These are phyloP conservation scores for Scaptomyza flava DNA, from an alignment of 2,888 invertebrate species.

Conservation along the genomic window DNA sequence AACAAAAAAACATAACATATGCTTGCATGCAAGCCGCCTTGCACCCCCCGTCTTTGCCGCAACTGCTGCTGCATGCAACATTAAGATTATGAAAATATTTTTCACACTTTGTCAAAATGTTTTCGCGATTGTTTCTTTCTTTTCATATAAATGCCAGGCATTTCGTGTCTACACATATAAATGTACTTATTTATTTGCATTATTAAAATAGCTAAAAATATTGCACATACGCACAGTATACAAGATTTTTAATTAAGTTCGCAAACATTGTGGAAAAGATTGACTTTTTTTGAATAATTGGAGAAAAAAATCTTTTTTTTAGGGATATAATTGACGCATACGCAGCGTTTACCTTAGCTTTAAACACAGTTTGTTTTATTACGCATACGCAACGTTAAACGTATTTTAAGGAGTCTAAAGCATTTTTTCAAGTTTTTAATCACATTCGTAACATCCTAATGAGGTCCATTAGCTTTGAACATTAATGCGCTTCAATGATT, in stretches of 20 bases:
- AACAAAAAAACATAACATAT: slow-evolving; percentile 16
- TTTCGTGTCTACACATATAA: not conserved
- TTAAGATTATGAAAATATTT: slow-evolving; percentile 74
- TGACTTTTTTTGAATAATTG: not conserved
- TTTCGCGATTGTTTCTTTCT: slow-evolving; percentile 35
- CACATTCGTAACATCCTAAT: not conserved
- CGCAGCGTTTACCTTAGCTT: too few species aligned
- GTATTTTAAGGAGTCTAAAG: not conserved
- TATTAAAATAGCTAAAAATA: slow-evolving; percentile 11
- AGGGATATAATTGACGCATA: too few species aligned
- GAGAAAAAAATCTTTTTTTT: too few species aligned
- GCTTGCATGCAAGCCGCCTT: slow-evolving; percentile 28
- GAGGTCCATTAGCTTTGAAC: not conserved
- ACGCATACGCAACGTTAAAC: slow-evolving; percentile 14
- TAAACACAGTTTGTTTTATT: too few species aligned
- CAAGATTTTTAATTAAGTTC: not conserved
- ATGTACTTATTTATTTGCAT: slow-evolving; percentile 2
- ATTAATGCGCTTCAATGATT: not conserved
- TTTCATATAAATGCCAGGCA: slow-evolving; percentile 40
- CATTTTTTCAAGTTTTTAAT: not conserved
- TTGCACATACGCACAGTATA: slow-evolving; percentile 20
- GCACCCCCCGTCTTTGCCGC: not conserved
- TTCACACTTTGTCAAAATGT: slow-evolving; percentile 72
- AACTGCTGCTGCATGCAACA: slow-evolving; percentile 30
- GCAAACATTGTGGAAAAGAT: not conserved